Conservation (phyloP, 2,113 vertebrate genomes). For the Phalacrocorax brasilianus region DNA sequence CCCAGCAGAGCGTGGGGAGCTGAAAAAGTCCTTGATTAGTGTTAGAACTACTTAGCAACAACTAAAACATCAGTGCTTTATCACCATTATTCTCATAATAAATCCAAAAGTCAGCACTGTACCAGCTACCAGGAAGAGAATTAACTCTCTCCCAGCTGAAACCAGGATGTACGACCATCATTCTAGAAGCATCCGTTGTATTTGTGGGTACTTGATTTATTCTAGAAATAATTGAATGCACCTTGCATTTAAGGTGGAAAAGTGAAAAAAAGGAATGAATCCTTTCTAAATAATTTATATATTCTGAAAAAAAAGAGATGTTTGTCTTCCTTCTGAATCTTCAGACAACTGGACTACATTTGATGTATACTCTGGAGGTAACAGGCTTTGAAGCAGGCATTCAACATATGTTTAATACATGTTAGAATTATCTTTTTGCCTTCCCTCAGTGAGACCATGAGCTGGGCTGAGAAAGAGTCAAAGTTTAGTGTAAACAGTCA, state of each 20-base stretch:
- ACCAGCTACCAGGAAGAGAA: no score
- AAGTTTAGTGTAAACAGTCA: neutral
- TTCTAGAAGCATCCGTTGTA: neutral
- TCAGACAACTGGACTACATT: neutral
- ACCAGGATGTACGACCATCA: no score
- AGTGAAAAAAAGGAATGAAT: neutral
- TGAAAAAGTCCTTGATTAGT: no score
- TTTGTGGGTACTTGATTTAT: neutral
- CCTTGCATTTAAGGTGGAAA: neutral
- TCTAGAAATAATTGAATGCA: neutral
- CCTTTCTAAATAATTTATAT: neutral
- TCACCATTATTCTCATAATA: no score
- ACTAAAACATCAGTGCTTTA: no score
- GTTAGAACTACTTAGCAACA: no score
- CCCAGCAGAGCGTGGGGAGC: no score
- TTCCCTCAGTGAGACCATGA: neutral
- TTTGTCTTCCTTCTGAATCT: neutral
- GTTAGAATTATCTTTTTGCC: conserved; percentile 1
- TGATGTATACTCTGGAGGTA: neutral
- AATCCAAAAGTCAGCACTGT: no score
- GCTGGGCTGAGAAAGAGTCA: neutral
- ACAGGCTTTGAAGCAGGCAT: neutral
- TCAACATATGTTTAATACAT: neutral
- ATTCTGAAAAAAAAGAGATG: neutral
- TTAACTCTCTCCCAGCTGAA: no score